phyloP scores from a whole-genome alignment of 30 jellyfish, hydroid and myxozoan genomes.

The Mastigias papua region DNA sequence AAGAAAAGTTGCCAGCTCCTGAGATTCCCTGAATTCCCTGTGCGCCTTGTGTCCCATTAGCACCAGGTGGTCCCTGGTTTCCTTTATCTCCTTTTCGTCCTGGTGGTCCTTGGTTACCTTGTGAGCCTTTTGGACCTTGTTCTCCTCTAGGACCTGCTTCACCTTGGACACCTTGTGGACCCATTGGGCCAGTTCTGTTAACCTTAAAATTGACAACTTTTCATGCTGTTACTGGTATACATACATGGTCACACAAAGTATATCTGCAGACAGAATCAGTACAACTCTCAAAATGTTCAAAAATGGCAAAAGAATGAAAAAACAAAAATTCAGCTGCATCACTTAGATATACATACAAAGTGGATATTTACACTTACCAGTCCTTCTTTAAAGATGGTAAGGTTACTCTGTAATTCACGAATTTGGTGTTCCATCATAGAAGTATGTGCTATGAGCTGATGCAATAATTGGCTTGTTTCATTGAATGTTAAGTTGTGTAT shows the following conservation, averaged over 20 bases:
- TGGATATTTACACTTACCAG: too few species aligned
- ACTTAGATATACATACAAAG: too few species aligned
- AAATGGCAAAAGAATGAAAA: too few species aligned
- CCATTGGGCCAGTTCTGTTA: slow-evolving; percentile 48
- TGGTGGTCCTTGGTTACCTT: slow-evolving; percentile 33
- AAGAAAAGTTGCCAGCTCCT: slow-evolving; percentile 66
- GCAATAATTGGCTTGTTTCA: slow-evolving; percentile 14
- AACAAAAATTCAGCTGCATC: too few species aligned
- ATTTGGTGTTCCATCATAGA: slow-evolving; percentile 29
- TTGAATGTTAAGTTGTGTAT: background rate
- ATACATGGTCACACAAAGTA: too few species aligned
- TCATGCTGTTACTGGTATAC: too few species aligned
- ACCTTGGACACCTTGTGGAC: slow-evolving; percentile 71
- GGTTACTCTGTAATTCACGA: slow-evolving; percentile 28
- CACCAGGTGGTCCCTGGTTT: slow-evolving; percentile 59
- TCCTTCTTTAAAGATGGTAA: slow-evolving; percentile 6
- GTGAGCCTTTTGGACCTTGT: slow-evolving; percentile 38
- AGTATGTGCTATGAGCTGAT: slow-evolving; percentile 40
- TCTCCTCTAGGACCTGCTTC: slow-evolving; percentile 65
- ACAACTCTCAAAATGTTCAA: too few species aligned
- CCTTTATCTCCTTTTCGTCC: slow-evolving; percentile 59
- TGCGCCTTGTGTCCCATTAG: slow-evolving; percentile 65
- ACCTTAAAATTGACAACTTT: too few species aligned
- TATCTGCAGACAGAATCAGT: too few species aligned
- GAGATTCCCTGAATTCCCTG: slow-evolving; percentile 50